phyloP scores from a whole-genome alignment of 2,888 invertebrate species.

The Drosophila neonasuta region DNA sequence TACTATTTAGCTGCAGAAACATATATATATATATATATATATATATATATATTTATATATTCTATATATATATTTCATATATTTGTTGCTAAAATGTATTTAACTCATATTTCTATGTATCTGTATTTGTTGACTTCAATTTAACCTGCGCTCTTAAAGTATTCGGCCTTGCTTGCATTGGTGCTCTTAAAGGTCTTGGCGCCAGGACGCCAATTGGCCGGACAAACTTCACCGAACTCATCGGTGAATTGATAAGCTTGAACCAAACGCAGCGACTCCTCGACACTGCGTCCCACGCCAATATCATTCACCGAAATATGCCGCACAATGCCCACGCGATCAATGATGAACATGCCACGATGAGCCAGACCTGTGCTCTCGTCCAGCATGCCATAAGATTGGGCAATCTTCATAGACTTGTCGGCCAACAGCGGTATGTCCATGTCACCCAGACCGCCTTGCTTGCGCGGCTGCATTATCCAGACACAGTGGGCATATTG shows the following conservation, averaged over 20 bases:
- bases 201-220: constrained; percentile 84
- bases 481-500: constrained; percentile 98
- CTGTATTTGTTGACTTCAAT: not conserved
- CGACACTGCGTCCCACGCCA: constrained; percentile 94
- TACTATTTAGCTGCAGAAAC: too few species aligned
- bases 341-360: constrained; percentile 97
- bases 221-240: constrained; percentile 95
- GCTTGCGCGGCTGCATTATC: constrained; percentile 95
- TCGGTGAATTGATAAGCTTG: constrained; percentile 98
- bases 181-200: constrained; percentile 39
- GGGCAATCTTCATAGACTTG: constrained; percentile 91
- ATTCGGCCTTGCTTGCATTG: constrained; percentile 40
- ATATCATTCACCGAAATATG: constrained; percentile 98
- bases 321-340: constrained; percentile 90
- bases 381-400: constrained; percentile 93
- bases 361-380: constrained; percentile 94
- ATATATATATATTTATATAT: too few species aligned
- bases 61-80: too few species aligned
- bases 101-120: constrained; percentile 7
- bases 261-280: constrained; percentile 95
- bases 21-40: too few species aligned
- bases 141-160: constrained; percentile 52
- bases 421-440: constrained; percentile 96
- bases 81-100: constrained; percentile 7
- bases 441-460: constrained; percentile 96